These are phyloP conservation scores for Acanthoscelides obtectus DNA, from an alignment of 2,888 invertebrate genomes.

Conservation along the genomic window DNA sequence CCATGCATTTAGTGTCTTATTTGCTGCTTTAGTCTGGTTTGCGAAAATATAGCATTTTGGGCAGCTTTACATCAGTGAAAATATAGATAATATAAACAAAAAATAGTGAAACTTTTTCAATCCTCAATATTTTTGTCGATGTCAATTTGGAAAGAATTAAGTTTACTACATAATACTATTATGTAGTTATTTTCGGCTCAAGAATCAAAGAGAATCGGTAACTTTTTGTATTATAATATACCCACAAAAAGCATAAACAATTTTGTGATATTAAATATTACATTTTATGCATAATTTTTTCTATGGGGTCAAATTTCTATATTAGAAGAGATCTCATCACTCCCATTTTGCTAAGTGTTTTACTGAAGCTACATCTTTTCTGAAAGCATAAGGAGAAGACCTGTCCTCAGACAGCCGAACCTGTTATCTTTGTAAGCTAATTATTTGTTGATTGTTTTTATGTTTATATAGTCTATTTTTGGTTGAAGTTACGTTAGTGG, in stretches of 20 bases:
- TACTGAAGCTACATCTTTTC: constrained; percentile 8
- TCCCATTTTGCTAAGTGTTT: constrained; percentile 11
- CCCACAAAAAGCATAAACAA: neutral
- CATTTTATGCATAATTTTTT: constrained; percentile 3
- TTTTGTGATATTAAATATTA: constrained; percentile 17
- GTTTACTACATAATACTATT: too few relatives aligned
- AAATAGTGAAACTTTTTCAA: too few relatives aligned
- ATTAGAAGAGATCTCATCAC: constrained; percentile 33
- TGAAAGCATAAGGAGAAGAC: neutral
- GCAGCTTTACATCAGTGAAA: too few relatives aligned
- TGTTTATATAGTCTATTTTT: constrained; percentile 50
- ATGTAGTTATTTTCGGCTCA: too few relatives aligned
- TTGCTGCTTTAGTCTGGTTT: too few relatives aligned
- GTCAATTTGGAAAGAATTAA: too few relatives aligned
- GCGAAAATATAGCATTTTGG: too few relatives aligned
- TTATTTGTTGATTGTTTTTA: constrained; percentile 50
- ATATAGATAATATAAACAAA: too few relatives aligned
- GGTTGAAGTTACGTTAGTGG: constrained; percentile 44
- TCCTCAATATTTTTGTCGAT: too few relatives aligned
- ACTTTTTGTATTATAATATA: neutral
- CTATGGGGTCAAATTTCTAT: constrained; percentile 26
- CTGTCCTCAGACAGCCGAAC: constrained; percentile 33
- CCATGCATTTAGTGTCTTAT: too few relatives aligned
- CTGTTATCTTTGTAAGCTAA: constrained; percentile 44
- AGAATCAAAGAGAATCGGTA: neutral